Percentiles rank a stretch among this genome's conserved stretches.
phyloP scores from a whole-genome alignment of 2,113 vertebrate species.

The Hippopotamus amphibius region DNA sequence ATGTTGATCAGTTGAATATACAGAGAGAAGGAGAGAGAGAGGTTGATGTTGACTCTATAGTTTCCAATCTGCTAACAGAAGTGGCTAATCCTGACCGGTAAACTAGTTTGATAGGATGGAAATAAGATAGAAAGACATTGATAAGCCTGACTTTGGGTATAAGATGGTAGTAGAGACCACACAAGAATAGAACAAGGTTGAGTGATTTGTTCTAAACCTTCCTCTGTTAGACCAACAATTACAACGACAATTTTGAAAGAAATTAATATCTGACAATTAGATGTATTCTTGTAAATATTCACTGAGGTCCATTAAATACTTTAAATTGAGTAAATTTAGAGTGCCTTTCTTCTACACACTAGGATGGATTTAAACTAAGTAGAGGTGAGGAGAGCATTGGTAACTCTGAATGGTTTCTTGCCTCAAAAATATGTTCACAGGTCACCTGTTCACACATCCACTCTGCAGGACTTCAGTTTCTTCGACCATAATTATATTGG shows the following conservation, averaged over 20 bases:
- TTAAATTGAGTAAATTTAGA: background rate
- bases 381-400: background rate
- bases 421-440: background rate
- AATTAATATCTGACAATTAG: background rate
- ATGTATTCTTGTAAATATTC: background rate
- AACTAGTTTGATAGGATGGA: background rate
- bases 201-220: background rate
- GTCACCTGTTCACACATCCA: constrained; percentile 15
- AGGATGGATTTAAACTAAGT: background rate
- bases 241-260: background rate
- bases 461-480: background rate
- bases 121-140: background rate
- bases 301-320: background rate
- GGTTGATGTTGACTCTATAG: background rate
- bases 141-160: background rate
- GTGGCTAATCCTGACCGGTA: background rate
- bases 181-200: background rate
- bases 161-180: background rate
- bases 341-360: background rate
- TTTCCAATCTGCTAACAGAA: background rate
- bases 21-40: background rate
- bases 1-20: background rate
- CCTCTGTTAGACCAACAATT: background rate
- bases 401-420: background rate
- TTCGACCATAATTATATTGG: background rate